Evolutionary conservation across 2,797 vertebrate genomes (phyloP).

Genomic region (Microctenopoma steveboyesi): DNA sequence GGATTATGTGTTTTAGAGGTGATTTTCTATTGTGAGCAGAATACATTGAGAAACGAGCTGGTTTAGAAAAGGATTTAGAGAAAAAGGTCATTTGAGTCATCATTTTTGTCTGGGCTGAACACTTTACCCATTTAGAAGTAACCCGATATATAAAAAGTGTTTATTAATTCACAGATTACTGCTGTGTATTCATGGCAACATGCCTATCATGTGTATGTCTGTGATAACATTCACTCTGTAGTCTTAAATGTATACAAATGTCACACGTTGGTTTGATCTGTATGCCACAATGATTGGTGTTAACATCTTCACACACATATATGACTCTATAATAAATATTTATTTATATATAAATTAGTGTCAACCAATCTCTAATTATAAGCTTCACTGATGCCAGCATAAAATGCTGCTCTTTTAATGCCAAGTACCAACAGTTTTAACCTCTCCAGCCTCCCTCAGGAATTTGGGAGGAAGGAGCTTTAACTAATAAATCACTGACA

Average conservation of each 20-base stretch:
- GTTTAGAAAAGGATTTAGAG: slow-evolving; percentile 24
- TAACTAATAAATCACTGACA: slow-evolving; percentile 21
- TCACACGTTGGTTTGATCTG: neutral
- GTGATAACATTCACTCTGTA: too few species aligned
- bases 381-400: neutral
- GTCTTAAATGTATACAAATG: neutral
- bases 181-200: too few species aligned
- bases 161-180: too few species aligned
- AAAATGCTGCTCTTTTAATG: neutral
- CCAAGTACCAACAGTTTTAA: neutral
- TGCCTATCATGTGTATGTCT: too few species aligned
- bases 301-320: neutral
- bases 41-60: slow-evolving; percentile 34
- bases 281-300: neutral
- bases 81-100: slow-evolving; percentile 12
- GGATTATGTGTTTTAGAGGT: slow-evolving; percentile 65
- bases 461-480: slow-evolving; percentile 13
- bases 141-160: neutral
- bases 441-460: neutral
- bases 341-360: too few species aligned
- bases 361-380: neutral
- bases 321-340: neutral
- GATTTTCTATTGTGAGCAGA: slow-evolving; percentile 52
- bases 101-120: neutral
- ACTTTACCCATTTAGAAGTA: neutral